Conservation (phyloP, 2,113 vertebrate genomes). For the Guaruba guarouba region DNA sequence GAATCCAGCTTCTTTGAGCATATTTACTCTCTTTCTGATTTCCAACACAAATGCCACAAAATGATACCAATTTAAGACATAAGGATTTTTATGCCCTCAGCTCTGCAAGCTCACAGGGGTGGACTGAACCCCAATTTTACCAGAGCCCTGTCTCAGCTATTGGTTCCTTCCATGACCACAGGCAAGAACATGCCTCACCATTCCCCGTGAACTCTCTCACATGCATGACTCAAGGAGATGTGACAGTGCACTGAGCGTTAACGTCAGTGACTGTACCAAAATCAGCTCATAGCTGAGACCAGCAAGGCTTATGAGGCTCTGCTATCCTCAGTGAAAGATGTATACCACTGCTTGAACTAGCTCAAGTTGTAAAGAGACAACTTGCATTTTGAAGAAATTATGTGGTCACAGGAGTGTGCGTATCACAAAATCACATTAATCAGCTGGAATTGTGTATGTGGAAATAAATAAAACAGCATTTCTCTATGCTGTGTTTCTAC, state of each 20-base stretch:
- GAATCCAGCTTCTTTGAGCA: background rate
- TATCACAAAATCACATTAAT: background rate
- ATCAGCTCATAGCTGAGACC: background rate
- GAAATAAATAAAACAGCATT: background rate
- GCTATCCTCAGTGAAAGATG: background rate
- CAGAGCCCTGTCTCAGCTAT: background rate
- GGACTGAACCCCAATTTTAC: background rate
- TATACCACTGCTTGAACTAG: background rate
- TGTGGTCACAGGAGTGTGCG: background rate
- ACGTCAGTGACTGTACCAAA: background rate
- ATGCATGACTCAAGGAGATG: rapidly evolving
- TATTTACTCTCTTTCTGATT: background rate
- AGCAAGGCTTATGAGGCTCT: background rate
- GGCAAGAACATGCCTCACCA: rapidly evolving
- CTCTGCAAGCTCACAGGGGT: background rate
- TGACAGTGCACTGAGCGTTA: too few relatives aligned
- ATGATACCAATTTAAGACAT: rapidly evolving
- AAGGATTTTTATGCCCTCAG: background rate
- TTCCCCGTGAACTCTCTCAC: rapidly evolving
- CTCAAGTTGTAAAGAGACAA: background rate
- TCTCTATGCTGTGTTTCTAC: background rate
- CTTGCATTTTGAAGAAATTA: background rate
- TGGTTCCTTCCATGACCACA: background rate
- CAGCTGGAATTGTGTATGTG: background rate
- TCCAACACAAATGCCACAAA: background rate